Percentiles rank a stretch among this genome's conserved stretches.
phyloP scores from a whole-genome alignment of 2,888 invertebrate genomes.

The Helobdella robusta region DNA sequence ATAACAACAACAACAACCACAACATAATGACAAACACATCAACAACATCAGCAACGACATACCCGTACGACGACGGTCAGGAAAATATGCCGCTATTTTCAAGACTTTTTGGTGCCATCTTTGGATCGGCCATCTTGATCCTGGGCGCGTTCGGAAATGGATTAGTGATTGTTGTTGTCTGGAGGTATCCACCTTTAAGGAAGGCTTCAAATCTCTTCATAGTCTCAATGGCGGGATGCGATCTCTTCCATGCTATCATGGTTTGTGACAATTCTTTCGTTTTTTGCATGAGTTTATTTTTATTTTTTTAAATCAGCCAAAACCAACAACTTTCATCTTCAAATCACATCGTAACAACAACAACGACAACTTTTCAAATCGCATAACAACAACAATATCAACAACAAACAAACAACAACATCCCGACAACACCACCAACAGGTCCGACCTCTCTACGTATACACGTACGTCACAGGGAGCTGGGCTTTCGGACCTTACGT shows the following conservation, averaged over 20 bases:
- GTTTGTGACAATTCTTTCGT: constrained; percentile 11
- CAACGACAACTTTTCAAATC: too few relatives aligned
- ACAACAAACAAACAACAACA: too few relatives aligned
- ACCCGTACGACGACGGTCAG: too few relatives aligned
- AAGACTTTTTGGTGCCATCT: constrained; percentile 23
- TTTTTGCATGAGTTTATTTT: too few relatives aligned
- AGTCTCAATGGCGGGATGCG: constrained; percentile 32
- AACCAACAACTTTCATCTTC: too few relatives aligned
- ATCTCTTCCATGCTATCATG: constrained; percentile 29
- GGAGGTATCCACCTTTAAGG: constrained; percentile 25
- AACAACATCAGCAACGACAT: too few relatives aligned
- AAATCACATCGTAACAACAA: too few relatives aligned
- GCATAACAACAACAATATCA: too few relatives aligned
- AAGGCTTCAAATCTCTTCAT: constrained; percentile 32
- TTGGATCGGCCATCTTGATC: constrained; percentile 27
- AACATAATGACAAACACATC: too few relatives aligned
- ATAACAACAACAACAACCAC: too few relatives aligned
- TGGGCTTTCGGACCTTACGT: constrained; percentile 29
- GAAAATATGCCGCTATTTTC: not conserved
- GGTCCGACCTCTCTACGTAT: constrained; percentile 30
- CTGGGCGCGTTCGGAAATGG: constrained; percentile 32
- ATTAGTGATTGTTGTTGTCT: constrained; percentile 30
- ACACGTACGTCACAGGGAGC: constrained; percentile 29
- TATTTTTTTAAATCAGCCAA: too few relatives aligned
- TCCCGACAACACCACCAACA: not conserved